Conservation (phyloP, 2,113 vertebrate genomes). For the Muntiacus muntjak region DNA sequence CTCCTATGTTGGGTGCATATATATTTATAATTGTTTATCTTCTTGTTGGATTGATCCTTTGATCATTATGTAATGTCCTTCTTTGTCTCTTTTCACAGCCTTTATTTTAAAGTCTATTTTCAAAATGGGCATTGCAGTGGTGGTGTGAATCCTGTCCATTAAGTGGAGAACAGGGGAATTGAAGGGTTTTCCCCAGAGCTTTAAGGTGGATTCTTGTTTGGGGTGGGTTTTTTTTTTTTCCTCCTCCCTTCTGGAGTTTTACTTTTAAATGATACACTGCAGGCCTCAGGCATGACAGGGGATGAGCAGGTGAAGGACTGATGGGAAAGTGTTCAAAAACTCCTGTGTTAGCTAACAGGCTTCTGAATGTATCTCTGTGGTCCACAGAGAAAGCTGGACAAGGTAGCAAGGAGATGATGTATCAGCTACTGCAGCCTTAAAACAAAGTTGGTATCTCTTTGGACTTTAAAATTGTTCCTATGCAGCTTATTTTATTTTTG, state of each 20-base stretch:
- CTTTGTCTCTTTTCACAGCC: no score
- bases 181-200: neutral
- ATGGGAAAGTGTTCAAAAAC: slow-evolving; percentile 74
- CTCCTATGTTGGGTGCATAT: no score
- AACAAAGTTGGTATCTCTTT: slow-evolving; percentile 90
- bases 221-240: neutral
- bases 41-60: no score
- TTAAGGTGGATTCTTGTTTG: neutral
- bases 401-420: slow-evolving; percentile 87
- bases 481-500: no score
- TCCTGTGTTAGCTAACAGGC: slow-evolving; percentile 78
- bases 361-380: slow-evolving; percentile 88
- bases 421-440: slow-evolving; percentile 89
- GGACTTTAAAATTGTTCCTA: slow-evolving; percentile 83
- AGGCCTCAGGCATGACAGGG: slow-evolving; percentile 77
- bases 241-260: neutral
- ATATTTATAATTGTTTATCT: no score
- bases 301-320: slow-evolving; percentile 72
- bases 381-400: slow-evolving; percentile 85
- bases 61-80: no score
- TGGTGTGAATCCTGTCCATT: neutral
- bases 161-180: neutral
- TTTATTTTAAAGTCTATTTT: neutral
- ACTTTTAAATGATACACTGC: slow-evolving; percentile 23
- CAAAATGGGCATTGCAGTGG: neutral